Percentiles rank a stretch among this genome's conserved stretches.
phyloP scores from a whole-genome alignment of 2,113 vertebrate genomes.

The Paradoxurus hermaphroditus region DNA sequence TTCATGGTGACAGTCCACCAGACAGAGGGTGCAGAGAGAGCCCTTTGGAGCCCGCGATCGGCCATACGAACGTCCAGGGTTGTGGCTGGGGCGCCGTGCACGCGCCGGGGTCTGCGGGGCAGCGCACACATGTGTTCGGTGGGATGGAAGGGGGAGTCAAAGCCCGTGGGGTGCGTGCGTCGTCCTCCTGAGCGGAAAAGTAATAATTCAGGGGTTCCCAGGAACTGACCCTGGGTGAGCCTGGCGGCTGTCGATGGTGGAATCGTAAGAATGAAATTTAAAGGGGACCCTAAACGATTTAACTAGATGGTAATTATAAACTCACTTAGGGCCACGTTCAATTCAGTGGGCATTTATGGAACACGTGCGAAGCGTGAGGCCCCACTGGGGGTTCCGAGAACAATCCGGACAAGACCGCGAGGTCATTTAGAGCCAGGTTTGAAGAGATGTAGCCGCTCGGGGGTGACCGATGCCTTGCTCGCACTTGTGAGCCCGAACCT shows the following conservation, averaged over 20 bases:
- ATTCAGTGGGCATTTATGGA: rapidly evolving
- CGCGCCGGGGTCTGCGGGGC: neutral
- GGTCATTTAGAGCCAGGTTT: neutral
- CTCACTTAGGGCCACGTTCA: rapidly evolving
- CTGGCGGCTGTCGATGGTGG: no score
- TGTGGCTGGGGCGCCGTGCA: rapidly evolving
- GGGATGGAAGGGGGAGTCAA: neutral
- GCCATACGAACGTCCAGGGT: rapidly evolving
- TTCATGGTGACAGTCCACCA: neutral
- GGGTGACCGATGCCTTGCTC: neutral
- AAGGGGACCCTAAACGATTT: neutral
- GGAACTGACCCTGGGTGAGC: neutral
- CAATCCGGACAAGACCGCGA: rapidly evolving
- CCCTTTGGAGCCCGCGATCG: rapidly evolving
- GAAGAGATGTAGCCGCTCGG: rapidly evolving
- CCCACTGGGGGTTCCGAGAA: rapidly evolving
- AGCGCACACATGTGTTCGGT: rapidly evolving
- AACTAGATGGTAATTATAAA: rapidly evolving
- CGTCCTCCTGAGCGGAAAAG: neutral
- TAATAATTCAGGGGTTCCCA: no score
- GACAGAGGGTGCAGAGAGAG: rapidly evolving
- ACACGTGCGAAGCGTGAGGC: rapidly evolving
- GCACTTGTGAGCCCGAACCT: rapidly evolving
- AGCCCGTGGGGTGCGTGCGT: neutral
- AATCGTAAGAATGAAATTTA: neutral